Evolutionary conservation across 1,140 invertebrate genomes (phyloP), one percentile per base, ranked within the genome.

Genomic region (Helicoverpa armigera): DNA sequence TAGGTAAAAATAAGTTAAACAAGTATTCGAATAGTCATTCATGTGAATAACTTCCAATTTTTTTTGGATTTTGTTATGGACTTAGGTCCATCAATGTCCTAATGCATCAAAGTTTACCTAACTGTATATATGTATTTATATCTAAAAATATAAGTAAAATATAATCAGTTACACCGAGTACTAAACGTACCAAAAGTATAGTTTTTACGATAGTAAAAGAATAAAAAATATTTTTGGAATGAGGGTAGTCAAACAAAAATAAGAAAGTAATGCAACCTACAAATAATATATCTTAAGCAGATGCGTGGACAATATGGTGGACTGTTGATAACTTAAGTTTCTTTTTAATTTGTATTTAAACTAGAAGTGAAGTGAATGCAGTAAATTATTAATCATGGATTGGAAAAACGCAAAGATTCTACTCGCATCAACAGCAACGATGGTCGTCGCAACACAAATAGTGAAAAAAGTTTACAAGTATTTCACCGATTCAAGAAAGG

Each of bases 371-470:
- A 50, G 53, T 60, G 35, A 77, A 83, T 81, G 65, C 79, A 78
- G 31, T 80, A 63, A 69, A 70, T 53, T 72, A 12, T 58, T 16
- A 77, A 91, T 60, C 11, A 95, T 95, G 94, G 87, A 93, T 85
- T 95, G 92, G 92, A 94, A 89, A 88, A 92, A 89, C 86, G 88
- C 89, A 53, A 92, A 90, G 65, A 85, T 94, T 81, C 53, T 94
- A 67, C 83, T 94, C 75, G 91, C 90, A 13, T 91, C 94, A 50
- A 92, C 94, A 76, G 91, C 90, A 70, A 90, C 93, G 16, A 84
- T 90, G 43, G 85, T 94, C 60, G 88, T 94, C 58, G 92, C 90
- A 82, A 90, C 91, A 61, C 92, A 94, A 88, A 86, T 95, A 18
- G 91, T 81, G 16, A 94, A 91, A 80, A 94, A 92, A 77, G 67